Evolutionary conservation across 2,113 vertebrate species (phyloP).

Genomic region (Notothenia rossii): DNA sequence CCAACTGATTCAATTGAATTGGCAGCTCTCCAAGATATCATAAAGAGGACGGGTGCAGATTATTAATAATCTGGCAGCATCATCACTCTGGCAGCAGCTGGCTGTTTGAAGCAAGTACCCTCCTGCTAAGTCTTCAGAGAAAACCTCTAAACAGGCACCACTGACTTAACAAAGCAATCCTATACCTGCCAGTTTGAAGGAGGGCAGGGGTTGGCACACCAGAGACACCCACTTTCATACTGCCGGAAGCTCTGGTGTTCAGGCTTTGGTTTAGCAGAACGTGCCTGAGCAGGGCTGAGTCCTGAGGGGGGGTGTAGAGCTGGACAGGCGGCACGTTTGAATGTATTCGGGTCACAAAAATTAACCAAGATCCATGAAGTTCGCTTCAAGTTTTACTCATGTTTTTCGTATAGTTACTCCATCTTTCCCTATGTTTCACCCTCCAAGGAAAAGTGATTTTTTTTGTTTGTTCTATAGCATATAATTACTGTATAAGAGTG

Average conservation of each 20-base stretch:
- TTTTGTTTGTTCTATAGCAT: not conserved
- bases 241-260: constrained; percentile 2
- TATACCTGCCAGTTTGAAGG: constrained; percentile 39
- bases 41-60: constrained; percentile 26
- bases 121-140: constrained; percentile 37
- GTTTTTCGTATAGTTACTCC: not conserved
- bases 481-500: not conserved
- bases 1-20: constrained; percentile 23
- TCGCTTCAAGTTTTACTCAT: too few relatives aligned
- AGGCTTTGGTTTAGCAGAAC: constrained; percentile 6
- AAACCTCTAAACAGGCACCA: constrained; percentile 39
- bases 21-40: constrained; percentile 31
- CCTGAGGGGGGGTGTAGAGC: not conserved
- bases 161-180: constrained; percentile 39
- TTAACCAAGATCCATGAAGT: not conserved
- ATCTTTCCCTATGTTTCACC: not conserved
- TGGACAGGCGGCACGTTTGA: not conserved
- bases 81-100: constrained; percentile 39
- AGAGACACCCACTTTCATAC: constrained; percentile 28
- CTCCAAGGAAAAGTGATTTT: not conserved
- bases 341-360: not conserved
- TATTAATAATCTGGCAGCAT: constrained; percentile 53
- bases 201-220: constrained; percentile 39
- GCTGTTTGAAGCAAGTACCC: constrained; percentile 49
- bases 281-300: not conserved